These are phyloP conservation scores for Cichlasoma orientale DNA, from an alignment of 2,797 vertebrate species.

Conservation along the genomic window DNA sequence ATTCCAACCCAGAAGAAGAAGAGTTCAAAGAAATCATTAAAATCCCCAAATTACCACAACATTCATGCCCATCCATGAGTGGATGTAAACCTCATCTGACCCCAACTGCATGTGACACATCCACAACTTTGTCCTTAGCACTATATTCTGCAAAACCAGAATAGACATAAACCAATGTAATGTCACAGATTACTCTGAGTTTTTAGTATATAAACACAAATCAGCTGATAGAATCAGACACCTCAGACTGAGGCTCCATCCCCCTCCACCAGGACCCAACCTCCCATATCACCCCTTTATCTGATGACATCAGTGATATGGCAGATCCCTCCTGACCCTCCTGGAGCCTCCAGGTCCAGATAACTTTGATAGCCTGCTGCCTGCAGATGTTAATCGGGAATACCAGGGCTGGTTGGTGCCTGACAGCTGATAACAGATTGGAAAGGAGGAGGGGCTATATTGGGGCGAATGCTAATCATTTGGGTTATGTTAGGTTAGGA, in stretches of 20 bases:
- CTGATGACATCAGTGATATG: conserved; percentile 77
- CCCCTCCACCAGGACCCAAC: conserved; percentile 13
- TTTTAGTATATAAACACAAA: too few relatives aligned
- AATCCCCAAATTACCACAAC: neutral
- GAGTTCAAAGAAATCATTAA: neutral
- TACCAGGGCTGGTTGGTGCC: conserved; percentile 59
- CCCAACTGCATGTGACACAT: neutral
- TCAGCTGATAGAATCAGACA: conserved; percentile 13
- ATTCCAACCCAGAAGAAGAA: neutral
- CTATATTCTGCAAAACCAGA: neutral
- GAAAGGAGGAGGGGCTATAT: conserved; percentile 31
- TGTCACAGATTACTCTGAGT: neutral
- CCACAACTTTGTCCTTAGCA: neutral
- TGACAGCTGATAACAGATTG: conserved; percentile 72
- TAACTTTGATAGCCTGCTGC: conserved; percentile 72
- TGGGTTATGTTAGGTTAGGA: conserved; percentile 32
- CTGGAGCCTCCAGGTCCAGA: conserved; percentile 57
- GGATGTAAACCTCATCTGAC: neutral
- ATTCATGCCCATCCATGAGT: neutral
- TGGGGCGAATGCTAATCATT: conserved; percentile 69
- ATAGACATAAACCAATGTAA: neutral
- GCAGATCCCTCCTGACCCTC: conserved; percentile 49
- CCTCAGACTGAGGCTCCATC: neutral
- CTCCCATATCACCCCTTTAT: conserved; percentile 64
- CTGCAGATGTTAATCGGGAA: conserved; percentile 76